Evolutionary conservation across 2,113 vertebrate species (phyloP).

Genomic region (Holacanthus passer): DNA sequence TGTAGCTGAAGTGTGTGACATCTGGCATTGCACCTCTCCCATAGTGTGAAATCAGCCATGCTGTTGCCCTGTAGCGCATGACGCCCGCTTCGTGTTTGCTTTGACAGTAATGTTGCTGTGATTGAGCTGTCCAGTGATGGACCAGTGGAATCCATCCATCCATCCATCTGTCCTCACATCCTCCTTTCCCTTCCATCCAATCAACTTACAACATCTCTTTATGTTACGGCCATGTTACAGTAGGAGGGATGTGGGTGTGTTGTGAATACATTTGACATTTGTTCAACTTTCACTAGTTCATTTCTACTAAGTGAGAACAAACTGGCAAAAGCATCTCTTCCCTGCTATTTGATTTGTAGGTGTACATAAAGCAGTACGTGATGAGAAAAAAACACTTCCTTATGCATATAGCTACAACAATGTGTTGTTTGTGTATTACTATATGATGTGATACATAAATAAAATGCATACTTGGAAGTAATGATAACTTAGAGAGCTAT

Average conservation of each 20-base stretch:
- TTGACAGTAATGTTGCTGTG: conserved; percentile 20
- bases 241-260: background rate
- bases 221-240: background rate
- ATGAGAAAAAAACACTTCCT: background rate
- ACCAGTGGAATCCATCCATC: conserved; percentile 12
- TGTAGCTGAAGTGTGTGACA: conserved; percentile 34
- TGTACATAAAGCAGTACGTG: background rate
- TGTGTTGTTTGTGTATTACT: background rate
- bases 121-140: conserved; percentile 22
- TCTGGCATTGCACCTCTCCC: conserved; percentile 32
- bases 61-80: conserved; percentile 35
- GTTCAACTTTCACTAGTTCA: background rate
- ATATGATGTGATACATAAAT: background rate
- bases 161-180: conserved; percentile 8
- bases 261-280: background rate
- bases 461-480: background rate
- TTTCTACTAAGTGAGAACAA: background rate
- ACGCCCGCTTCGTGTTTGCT: conserved; percentile 10
- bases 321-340: background rate
- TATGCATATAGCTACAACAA: background rate
- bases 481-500: background rate
- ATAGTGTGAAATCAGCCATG: conserved; percentile 39
- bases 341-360: background rate
- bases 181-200: background rate
- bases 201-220: conserved; percentile 11